Evolutionary conservation across 2,797 vertebrate species (phyloP), one percentile per base, ranked within the genome.

Genomic region (Danio aesculapii): DNA sequence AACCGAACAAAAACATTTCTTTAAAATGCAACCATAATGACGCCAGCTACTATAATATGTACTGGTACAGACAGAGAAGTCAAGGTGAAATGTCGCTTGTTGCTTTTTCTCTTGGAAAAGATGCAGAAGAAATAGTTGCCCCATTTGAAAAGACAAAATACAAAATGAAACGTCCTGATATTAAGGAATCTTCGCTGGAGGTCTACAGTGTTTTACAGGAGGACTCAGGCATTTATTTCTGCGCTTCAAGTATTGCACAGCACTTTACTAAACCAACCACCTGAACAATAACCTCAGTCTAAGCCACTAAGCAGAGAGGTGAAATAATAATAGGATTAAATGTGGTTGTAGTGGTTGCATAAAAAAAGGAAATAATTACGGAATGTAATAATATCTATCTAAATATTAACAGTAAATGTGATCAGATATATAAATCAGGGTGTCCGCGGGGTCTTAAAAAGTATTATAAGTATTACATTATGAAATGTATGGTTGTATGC

Each of bases 161-260:
- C 44, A 67, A 0, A 7, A 84, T 93, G 85, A 17, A 17, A 1
- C 85, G 86, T 61, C 75, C 81, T 11, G 2, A 86, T 6, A 3
- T 77, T 0, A 0, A 41, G 30, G 21, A 16, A 0, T 79, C 86
- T 6, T 63, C 76, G 2, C 83, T 92, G 72, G 43, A 79, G 80
- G 78, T 89, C 12, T 75, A 69, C 2, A 10, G 19, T 5, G 39
- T 79, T 0, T 43, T 69, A 9, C 11, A 61, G 47, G 75, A 0
- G 59, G 90, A 92, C 82, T 86, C 89, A 0, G 91, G 87, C 67
- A 82, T 89, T 19, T 94, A 92, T 87, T 91, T 91, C 82, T 93
- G 92, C 11, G 88, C 90, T 1, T 86, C 87, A 0, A 87, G 88
- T 4, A 57, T 1, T 16, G 53, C 88, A 92, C 90, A 83, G 19